Conservation (phyloP, 2,113 vertebrate species). For the Rhinogobius similis region DNA sequence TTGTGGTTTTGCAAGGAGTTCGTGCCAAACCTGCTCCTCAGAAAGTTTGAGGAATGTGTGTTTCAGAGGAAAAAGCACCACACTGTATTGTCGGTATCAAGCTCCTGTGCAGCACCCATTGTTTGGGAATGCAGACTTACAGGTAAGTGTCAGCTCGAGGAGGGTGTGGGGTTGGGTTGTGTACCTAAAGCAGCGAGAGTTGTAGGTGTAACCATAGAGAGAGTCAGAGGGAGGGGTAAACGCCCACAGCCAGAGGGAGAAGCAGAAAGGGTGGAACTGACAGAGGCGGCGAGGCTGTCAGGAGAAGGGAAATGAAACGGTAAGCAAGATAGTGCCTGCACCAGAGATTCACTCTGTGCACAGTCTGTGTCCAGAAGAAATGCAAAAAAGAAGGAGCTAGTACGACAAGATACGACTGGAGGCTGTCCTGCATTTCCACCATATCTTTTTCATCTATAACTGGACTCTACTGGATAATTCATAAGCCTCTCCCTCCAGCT, state of each 20-base stretch:
- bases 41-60: conserved; percentile 6
- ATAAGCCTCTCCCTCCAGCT: conserved; percentile 61
- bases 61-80: conserved; percentile 5
- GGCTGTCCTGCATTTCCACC: conserved; percentile 29
- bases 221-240: conserved; percentile 52
- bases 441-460: conserved; percentile 60
- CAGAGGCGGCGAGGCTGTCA: conserved; percentile 58
- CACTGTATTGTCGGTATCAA: conserved; percentile 23
- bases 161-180: conserved; percentile 57
- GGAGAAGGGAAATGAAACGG: conserved; percentile 63
- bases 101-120: conserved; percentile 10
- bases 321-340: conserved; percentile 70
- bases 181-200: conserved; percentile 36
- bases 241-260: conserved; percentile 56
- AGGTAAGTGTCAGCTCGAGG: conserved; percentile 45
- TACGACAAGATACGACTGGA: conserved; percentile 47
- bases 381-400: conserved; percentile 32
- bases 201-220: conserved; percentile 61
- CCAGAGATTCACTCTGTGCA: conserved; percentile 35
- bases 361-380: conserved; percentile 36
- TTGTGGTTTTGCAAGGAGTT: conserved; percentile 2
- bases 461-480: conserved; percentile 67
- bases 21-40: conserved; percentile 14
- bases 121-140: conserved; percentile 68
- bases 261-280: conserved; percentile 60